Evolutionary conservation across 2,797 vertebrate species (phyloP).

Genomic region (Austrolebias charrua): DNA sequence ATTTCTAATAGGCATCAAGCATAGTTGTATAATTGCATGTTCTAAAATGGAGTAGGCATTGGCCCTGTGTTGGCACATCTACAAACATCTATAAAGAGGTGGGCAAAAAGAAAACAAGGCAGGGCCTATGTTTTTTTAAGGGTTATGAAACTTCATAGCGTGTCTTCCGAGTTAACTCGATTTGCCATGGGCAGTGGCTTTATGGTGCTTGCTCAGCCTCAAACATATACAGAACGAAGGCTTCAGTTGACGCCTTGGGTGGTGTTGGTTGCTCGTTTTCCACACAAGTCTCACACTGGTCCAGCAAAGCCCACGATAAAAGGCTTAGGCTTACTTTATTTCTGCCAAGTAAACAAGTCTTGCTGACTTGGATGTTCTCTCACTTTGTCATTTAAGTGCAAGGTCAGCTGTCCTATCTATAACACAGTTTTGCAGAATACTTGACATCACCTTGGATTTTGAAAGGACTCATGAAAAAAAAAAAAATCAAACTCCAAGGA

Average conservation of each 20-base stretch:
- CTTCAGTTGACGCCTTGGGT: constrained; percentile 56
- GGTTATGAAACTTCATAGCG: constrained; percentile 51
- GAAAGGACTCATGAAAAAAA: constrained; percentile 20
- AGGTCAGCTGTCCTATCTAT: constrained; percentile 51
- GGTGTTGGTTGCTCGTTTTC: constrained; percentile 44
- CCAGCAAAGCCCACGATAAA: constrained; percentile 61
- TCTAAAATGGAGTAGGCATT: constrained; percentile 72
- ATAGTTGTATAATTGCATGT: constrained; percentile 75
- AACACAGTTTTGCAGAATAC: constrained; percentile 38
- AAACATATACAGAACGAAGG: constrained; percentile 42
- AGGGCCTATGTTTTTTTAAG: constrained; percentile 71
- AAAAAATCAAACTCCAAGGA: constrained; percentile 5
- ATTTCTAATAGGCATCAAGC: constrained; percentile 75
- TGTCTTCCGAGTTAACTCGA: constrained; percentile 61
- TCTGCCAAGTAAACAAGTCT: constrained; percentile 75
- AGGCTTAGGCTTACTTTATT: constrained; percentile 58
- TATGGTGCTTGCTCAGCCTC: constrained; percentile 36
- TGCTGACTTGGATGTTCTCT: constrained; percentile 61
- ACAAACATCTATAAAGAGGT: constrained; percentile 67
- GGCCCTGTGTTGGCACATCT: constrained; percentile 67
- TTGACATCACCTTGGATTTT: constrained; percentile 39
- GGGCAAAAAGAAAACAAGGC: constrained; percentile 64
- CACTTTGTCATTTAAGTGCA: constrained; percentile 73
- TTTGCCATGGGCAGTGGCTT: constrained; percentile 26
- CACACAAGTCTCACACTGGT: constrained; percentile 33